Evolutionary conservation across 2,113 vertebrate genomes (phyloP).

Genomic region (Nesospiza acunhae): DNA sequence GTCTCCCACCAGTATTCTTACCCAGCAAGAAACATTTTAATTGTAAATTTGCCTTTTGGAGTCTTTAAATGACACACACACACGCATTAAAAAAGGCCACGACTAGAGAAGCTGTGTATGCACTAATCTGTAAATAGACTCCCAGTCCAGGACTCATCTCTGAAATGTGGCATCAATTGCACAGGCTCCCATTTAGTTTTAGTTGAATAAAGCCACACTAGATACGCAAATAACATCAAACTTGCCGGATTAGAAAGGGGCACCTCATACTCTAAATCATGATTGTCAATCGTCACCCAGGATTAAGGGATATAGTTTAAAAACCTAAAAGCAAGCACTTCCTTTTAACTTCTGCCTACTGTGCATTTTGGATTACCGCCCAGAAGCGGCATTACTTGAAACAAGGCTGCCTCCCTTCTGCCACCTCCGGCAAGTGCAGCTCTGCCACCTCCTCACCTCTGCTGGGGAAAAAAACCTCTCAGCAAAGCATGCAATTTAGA

Average conservation of each 20-base stretch:
- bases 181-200: conserved; percentile 78
- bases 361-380: conserved; percentile 82
- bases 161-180: conserved; percentile 81
- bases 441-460: conserved; percentile 57
- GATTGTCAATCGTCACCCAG: conserved; percentile 99
- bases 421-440: conserved; percentile 71
- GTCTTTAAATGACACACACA: conserved; percentile 68
- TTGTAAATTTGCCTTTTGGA: conserved; percentile 74
- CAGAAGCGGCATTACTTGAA: conserved; percentile 85
- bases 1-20: conserved; percentile 62
- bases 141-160: conserved; percentile 76
- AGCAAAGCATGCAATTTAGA: conserved; percentile 65
- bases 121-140: conserved; percentile 83
- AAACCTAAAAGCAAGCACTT: conserved; percentile 99
- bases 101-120: conserved; percentile 60
- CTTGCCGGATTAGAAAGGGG: conserved; percentile 98
- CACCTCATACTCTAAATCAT: conserved; percentile 99
- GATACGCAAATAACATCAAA: conserved; percentile 99
- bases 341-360: conserved; percentile 91
- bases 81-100: conserved; percentile 43
- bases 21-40: conserved; percentile 75
- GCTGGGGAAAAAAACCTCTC: neutral
- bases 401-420: conserved; percentile 94
- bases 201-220: conserved; percentile 90
- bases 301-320: conserved; percentile 99